phyloP scores from a whole-genome alignment of 1,140 invertebrate genomes.

The Frieseomelitta varia region DNA sequence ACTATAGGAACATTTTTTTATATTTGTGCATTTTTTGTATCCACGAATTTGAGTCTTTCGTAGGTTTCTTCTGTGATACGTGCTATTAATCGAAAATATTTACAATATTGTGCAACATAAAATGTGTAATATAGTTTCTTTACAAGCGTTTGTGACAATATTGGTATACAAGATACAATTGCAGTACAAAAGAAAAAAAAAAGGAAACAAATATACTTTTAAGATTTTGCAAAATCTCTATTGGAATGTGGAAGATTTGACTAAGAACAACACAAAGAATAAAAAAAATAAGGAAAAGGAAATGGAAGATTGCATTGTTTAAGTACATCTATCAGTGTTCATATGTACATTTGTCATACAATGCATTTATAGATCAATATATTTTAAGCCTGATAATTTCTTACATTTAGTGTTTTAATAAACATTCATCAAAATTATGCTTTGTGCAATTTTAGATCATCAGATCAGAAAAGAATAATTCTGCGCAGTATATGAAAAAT shows the following conservation, averaged over 20 bases:
- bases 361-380: conserved; percentile 62
- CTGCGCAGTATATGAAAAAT: conserved; percentile 1
- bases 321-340: conserved; percentile 55
- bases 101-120: conserved; percentile 53
- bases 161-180: conserved; percentile 64
- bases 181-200: conserved; percentile 65
- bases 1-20: conserved; percentile 56
- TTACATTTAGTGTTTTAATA: conserved; percentile 54
- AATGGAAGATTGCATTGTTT: conserved; percentile 41
- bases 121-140: conserved; percentile 68
- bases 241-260: conserved; percentile 8
- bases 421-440: conserved; percentile 32
- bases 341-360: conserved; percentile 66
- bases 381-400: conserved; percentile 53
- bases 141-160: conserved; percentile 68
- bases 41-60: conserved; percentile 49
- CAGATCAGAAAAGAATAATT: background rate
- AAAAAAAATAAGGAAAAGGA: background rate
- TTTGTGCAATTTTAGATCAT: conserved; percentile 36
- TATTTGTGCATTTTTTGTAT: conserved; percentile 52
- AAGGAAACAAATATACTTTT: conserved; percentile 56
- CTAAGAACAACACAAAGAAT: conserved; percentile 3
- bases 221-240: conserved; percentile 59
- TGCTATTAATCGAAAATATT: conserved; percentile 56
- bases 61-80: conserved; percentile 68